These are phyloP conservation scores for Acrocyrtus sp. DNA, from an alignment of 2,888 invertebrate genomes.

Conservation along the genomic window DNA sequence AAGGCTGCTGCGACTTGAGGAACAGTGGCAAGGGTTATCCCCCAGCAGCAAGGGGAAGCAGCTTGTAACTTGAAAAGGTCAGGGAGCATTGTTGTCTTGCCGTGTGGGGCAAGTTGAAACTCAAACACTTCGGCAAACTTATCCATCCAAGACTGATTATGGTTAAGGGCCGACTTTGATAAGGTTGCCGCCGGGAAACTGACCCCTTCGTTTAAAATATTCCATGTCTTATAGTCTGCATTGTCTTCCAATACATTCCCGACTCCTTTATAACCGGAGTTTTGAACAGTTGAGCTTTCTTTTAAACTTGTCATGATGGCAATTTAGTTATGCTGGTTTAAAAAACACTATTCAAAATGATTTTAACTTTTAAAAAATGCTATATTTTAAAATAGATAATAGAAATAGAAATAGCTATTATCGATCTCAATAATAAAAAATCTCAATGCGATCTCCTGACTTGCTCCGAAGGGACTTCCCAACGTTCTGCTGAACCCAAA, in stretches of 20 bases:
- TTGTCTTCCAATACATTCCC: constrained; percentile 10
- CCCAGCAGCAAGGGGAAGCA: constrained; percentile 45
- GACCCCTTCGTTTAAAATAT: constrained; percentile 52
- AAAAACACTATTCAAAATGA: no score
- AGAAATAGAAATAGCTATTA: no score
- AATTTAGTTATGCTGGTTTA: no score
- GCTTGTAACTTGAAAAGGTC: constrained; percentile 51
- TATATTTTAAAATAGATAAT: no score
- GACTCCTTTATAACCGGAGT: constrained; percentile 16
- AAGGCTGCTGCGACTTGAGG: constrained; percentile 49
- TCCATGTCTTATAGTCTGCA: constrained; percentile 41
- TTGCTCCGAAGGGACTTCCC: no score
- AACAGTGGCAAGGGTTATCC: constrained; percentile 54
- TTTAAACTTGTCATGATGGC: constrained; percentile 14
- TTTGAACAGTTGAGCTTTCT: constrained; percentile 1
- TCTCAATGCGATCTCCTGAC: no score
- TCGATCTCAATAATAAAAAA: no score
- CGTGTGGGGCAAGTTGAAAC: constrained; percentile 55
- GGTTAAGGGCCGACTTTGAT: constrained; percentile 23
- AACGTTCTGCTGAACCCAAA: no score
- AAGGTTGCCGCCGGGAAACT: constrained; percentile 57
- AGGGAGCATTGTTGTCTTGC: constrained; percentile 59
- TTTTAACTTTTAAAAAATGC: no score
- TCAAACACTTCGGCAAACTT: constrained; percentile 47
- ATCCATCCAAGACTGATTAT: constrained; percentile 59